These are phyloP conservation scores for Fistularia tabacaria DNA, from an alignment of 2,797 vertebrate genomes.

Conservation along the genomic window DNA sequence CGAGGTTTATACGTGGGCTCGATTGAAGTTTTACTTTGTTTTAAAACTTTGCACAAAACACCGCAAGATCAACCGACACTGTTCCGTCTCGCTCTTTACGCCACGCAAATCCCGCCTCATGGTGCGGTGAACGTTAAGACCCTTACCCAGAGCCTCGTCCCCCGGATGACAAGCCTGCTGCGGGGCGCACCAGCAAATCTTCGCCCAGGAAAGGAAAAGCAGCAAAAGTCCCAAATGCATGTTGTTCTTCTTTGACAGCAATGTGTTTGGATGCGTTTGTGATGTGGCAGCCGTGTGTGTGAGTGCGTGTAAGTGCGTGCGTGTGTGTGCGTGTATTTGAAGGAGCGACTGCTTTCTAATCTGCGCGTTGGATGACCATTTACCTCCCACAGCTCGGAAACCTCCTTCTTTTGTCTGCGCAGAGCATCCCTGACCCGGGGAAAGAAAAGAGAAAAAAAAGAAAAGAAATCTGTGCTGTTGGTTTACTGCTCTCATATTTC, in stretches of 20 bases:
- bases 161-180: slow-evolving; percentile 69
- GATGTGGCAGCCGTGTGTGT: slow-evolving; percentile 67
- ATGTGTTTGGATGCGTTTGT: slow-evolving; percentile 22
- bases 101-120: no score
- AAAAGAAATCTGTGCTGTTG: not conserved
- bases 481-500: slow-evolving; percentile 56
- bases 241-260: slow-evolving; percentile 25
- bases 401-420: slow-evolving; percentile 54
- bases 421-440: slow-evolving; percentile 54
- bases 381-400: slow-evolving; percentile 50
- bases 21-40: no score
- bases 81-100: no score
- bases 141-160: slow-evolving; percentile 76
- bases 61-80: no score
- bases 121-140: no score
- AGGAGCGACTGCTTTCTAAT: slow-evolving; percentile 6
- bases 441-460: not conserved
- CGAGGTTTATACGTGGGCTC: no score
- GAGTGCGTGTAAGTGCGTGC: no score
- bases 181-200: slow-evolving; percentile 57
- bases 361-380: slow-evolving; percentile 36
- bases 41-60: no score
- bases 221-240: slow-evolving; percentile 56
- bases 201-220: slow-evolving; percentile 57
- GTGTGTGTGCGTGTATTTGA: no score